Base-by-base conservation (phyloP, 2,113 vertebrate species). In the Condylura cristata region DNA sequence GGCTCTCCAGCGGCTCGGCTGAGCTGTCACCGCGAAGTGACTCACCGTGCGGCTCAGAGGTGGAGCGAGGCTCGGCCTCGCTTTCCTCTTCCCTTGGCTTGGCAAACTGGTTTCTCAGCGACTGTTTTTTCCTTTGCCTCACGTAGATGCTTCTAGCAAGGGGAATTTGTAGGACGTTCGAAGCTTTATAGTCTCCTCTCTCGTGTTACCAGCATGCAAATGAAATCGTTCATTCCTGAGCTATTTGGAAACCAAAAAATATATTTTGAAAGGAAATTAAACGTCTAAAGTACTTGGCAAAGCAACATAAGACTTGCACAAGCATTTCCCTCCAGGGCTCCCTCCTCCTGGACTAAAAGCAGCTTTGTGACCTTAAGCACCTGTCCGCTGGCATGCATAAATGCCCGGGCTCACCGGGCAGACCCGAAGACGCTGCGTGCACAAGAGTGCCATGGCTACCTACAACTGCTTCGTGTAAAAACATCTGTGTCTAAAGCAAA, bases 401-500 rank as follows among this genome's bases (percentile, higher is more conserved):
- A n/a, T n/a, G n/a, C n/a, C n/a, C n/a, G n/a, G n/a, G n/a, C n/a
- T n/a, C n/a, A n/a, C n/a, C n/a, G n/a, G n/a, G n/a, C n/a, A n/a
- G n/a, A n/a, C n/a, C n/a, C n/a, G n/a, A n/a, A n/a, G n/a, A n/a
- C n/a, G n/a, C n/a, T n/a, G n/a, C n/a, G n/a, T n/a, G n/a, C n/a
- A n/a, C n/a, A n/a, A 91, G 91, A 95, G 82, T 86, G 96, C 91
- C 65, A 51, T 86, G 79, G 96, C 96, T 98, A 96, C 86, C 96
- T 98, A 94, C 98, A 97, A 97, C 91, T 95, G 65, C 61, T 28
- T 96, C 66, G 72, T 93, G 91, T 89, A 96, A 78, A 93, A 96
- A 41, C 82, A 94, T 66, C 68, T 95, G 22, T 95, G n/a, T 83
- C 97, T 97, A 93, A 89, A 95, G 88, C 88, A 91, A 95, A 90